Percentiles rank a stretch among this genome's conserved stretches.
phyloP scores from a whole-genome alignment of 2,113 vertebrate species.

The Romanogobio albipinnatus region DNA sequence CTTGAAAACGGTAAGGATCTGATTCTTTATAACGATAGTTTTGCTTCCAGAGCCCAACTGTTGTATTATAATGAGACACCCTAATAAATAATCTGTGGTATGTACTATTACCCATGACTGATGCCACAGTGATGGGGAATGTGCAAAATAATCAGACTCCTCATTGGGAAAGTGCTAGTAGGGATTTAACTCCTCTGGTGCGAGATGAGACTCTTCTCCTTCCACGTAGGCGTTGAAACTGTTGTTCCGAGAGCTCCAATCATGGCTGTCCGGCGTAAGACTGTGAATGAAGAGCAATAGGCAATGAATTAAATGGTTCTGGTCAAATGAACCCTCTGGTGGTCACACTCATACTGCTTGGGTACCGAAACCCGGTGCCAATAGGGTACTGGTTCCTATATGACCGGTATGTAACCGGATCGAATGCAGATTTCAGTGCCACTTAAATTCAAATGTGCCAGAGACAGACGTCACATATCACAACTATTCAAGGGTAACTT shows the following conservation, averaged over 20 bases:
- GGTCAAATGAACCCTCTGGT: not conserved
- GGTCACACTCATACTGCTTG: no score
- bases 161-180: not conserved
- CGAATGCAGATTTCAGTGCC: no score
- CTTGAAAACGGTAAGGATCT: not conserved
- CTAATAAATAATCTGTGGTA: not conserved
- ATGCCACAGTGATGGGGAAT: not conserved
- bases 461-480: no score
- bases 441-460: no score
- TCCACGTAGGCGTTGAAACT: conserved; percentile 69
- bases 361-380: no score
- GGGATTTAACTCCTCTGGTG: not conserved
- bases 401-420: no score
- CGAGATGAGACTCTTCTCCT: not conserved
- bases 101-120: conserved; percentile 4
- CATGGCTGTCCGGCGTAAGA: conserved; percentile 85
- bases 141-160: conserved; percentile 7
- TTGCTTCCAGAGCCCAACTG: not conserved
- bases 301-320: not conserved
- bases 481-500: no score
- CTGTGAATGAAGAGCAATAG: conserved; percentile 63
- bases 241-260: conserved; percentile 86
- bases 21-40: not conserved
- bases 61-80: not conserved
- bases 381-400: no score